Base-by-base conservation (phyloP, 2,113 vertebrate species). In the Rhinopomastus cyanomelas region DNA sequence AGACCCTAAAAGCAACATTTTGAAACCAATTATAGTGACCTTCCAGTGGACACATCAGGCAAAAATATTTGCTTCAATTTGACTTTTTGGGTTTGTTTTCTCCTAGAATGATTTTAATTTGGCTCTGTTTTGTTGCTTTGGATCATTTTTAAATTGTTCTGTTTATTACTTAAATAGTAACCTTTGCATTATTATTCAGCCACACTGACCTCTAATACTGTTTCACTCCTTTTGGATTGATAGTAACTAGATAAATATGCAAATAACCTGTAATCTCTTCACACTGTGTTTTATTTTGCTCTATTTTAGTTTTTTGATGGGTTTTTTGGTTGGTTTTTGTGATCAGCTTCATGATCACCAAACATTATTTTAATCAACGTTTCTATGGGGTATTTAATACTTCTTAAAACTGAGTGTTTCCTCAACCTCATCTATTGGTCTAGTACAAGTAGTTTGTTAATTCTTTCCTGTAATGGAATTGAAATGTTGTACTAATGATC, bases 161-260 rank as follows among this genome's bases (percentile, higher is more conserved):
- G 6, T 77, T 8, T 74, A 60, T 77, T 87, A 44, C 19, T 87
- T 81, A 79, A 18, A 69, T 20, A 48, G 44, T 73, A 89, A 81
- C 76, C 48, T 95, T 89, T 67, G 34, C 49, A 62, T 81, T 94
- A 49, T 86, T 91, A 72, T 95, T 94, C 69, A 81, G 55, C 32
- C 59, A 55, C 36, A 21, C 6, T 94, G 92, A 91, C 86, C 66
- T 95, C 59, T 69, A 75, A 65, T 42, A 77, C 46, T 84, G 46
- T 94, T 88, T 72, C 15, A 5, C 23, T 17, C 4, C 2, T 25
- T 94, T 86, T 75, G 32, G 59, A 91, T 86, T 86, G 22, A 88
- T 88, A 91, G 66, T 78, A 88, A 86, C 30, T 71, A 36, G 30
- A 65, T 90, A 95, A 89, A 89, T 85, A 94, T 89, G 90, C 57